Evolutionary conservation across 2,113 vertebrate genomes (phyloP).

Genomic region (Melospiza georgiana): DNA sequence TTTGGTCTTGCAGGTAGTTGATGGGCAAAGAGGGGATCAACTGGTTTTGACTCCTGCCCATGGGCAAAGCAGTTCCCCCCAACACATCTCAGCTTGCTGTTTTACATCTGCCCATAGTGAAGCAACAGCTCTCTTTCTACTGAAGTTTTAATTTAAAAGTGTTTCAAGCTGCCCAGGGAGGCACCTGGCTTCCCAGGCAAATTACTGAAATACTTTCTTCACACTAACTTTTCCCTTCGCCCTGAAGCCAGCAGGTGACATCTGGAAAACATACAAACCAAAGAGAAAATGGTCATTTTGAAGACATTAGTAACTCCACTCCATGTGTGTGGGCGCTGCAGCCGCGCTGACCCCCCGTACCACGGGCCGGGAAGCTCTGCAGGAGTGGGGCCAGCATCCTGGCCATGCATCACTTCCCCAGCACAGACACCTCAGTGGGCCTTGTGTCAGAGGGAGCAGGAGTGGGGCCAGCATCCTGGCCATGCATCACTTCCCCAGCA

Average conservation of each 20-base stretch:
- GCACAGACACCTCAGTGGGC: not conserved
- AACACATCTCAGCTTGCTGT: not conserved
- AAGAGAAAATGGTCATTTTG: not conserved
- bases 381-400: not conserved
- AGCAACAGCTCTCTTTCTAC: not conserved
- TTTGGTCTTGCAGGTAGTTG: not conserved
- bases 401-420: not conserved
- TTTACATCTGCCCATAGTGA: not conserved
- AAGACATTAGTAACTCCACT: not conserved
- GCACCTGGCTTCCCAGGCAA: not conserved
- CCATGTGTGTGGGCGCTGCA: not conserved
- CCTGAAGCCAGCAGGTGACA: constrained; percentile 37
- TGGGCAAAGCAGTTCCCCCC: not conserved
- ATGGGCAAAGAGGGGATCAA: not conserved
- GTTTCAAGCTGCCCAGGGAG: not conserved
- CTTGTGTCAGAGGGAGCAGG: not conserved
- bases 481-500: not conserved
- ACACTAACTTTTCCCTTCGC: not conserved
- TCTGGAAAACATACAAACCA: constrained; percentile 32
- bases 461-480: not conserved
- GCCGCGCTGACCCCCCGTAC: fast-evolving
- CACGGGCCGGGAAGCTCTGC: not conserved
- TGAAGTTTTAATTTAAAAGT: not conserved
- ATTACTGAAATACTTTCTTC: constrained; percentile 7
- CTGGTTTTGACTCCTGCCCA: not conserved